A percentile compares a stretch with the other conserved stretches of the same genome.
Conservation (phyloP, 1,140 invertebrate genomes). For the Drosophila azteca region DNA sequence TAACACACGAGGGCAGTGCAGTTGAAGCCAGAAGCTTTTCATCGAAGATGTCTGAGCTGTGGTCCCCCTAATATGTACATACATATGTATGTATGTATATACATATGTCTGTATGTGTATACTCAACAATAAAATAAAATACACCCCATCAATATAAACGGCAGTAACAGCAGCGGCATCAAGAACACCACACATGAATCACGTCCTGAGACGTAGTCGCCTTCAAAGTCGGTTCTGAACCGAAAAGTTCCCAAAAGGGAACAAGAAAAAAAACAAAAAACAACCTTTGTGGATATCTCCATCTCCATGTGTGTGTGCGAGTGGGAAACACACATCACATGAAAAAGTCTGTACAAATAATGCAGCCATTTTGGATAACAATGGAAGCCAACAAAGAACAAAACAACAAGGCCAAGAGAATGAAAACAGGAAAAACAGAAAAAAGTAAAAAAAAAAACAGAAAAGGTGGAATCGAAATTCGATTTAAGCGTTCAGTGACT, state of each 20-base stretch:
- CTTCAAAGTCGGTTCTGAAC: slow-evolving; percentile 21
- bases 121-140: slow-evolving; percentile 72
- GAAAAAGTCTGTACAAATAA: slow-evolving; percentile 77
- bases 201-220: slow-evolving; percentile 43
- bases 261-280: slow-evolving; percentile 18
- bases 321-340: slow-evolving; percentile 25
- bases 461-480: slow-evolving; percentile 73
- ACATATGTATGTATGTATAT: slow-evolving; percentile 6
- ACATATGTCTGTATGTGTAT: slow-evolving; percentile 7
- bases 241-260: slow-evolving; percentile 33
- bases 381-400: slow-evolving; percentile 74
- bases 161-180: slow-evolving; percentile 45
- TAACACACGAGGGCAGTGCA: slow-evolving; percentile 40
- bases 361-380: slow-evolving; percentile 80
- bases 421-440: slow-evolving; percentile 44
- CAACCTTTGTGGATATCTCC: neutral
- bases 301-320: neutral
- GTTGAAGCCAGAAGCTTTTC: slow-evolving; percentile 53
- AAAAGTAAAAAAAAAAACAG: slow-evolving; percentile 39
- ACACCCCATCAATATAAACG: slow-evolving; percentile 79
- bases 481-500: slow-evolving; percentile 75
- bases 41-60: slow-evolving; percentile 10
- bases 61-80: neutral
- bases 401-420: slow-evolving; percentile 35
- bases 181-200: slow-evolving; percentile 59